A percentile compares a stretch with the other conserved stretches of the same genome.
Evolutionary conservation across 2,797 vertebrate genomes (phyloP).

Genomic region (Neosilurus hyrtlii): DNA sequence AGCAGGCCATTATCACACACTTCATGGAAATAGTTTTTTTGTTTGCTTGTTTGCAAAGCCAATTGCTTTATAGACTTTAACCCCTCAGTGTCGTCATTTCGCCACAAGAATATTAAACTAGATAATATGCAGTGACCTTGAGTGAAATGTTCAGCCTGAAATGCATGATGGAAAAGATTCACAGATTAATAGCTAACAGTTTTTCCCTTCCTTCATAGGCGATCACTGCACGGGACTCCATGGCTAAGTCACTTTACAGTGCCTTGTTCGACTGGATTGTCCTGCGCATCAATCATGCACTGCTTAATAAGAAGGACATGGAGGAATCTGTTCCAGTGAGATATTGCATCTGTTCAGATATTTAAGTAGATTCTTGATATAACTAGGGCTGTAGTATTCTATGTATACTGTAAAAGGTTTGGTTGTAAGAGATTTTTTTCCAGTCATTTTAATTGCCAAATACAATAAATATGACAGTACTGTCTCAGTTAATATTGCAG

Average conservation of each 20-base stretch:
- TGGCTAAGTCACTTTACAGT: conserved; percentile 98
- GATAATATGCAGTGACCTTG: background rate
- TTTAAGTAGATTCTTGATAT: too few species aligned
- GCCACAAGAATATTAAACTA: background rate
- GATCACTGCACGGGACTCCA: conserved; percentile 93
- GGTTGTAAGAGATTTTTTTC: background rate
- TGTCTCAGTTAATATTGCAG: background rate
- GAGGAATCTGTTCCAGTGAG: conserved; percentile 62
- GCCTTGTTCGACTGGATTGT: conserved; percentile 99
- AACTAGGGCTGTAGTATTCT: background rate
- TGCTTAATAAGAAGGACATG: conserved; percentile 98
- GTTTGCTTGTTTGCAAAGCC: background rate
- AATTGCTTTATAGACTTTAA: background rate
- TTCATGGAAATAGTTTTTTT: background rate
- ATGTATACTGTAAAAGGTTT: background rate
- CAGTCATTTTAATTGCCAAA: background rate
- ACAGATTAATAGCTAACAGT: background rate
- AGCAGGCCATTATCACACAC: background rate
- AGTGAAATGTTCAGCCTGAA: background rate
- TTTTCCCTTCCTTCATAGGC: conserved; percentile 73
- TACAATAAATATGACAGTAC: background rate
- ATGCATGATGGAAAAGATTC: background rate
- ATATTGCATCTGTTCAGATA: background rate
- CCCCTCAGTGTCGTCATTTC: background rate
- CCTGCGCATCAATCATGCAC: conserved; percentile 93